Evolutionary conservation across 1,140 invertebrate species (phyloP).

Genomic region (Dendrolimus punctatus): DNA sequence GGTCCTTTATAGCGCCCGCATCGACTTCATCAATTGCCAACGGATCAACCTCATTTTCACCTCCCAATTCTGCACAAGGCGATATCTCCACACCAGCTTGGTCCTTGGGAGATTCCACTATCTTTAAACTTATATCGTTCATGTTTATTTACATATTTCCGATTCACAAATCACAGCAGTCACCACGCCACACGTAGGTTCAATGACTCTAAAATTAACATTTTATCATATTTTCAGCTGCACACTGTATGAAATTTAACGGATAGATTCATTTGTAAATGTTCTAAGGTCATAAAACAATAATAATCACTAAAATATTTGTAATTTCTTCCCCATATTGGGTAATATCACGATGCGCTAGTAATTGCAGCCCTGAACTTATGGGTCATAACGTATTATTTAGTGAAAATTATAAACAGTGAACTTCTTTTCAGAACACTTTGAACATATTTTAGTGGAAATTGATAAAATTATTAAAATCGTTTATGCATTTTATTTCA

Average conservation of each 20-base stretch:
- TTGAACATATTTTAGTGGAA: slow-evolving; percentile 5
- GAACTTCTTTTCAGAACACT: slow-evolving; percentile 10
- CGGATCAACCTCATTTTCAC: slow-evolving; percentile 58
- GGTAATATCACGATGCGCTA: slow-evolving; percentile 40
- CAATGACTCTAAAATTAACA: slow-evolving; percentile 42
- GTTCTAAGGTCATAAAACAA: slow-evolving; percentile 10
- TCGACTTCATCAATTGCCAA: slow-evolving; percentile 46
- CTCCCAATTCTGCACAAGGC: slow-evolving; percentile 26
- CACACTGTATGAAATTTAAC: slow-evolving; percentile 7
- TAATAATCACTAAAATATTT: slow-evolving; percentile 32
- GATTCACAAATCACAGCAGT: slow-evolving; percentile 45
- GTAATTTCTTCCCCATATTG: slow-evolving; percentile 54
- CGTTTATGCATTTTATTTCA: slow-evolving; percentile 19
- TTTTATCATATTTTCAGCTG: slow-evolving; percentile 17
- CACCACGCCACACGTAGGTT: slow-evolving; percentile 49
- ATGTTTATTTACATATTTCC: slow-evolving; percentile 71
- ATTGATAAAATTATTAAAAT: slow-evolving; percentile 10
- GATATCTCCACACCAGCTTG: slow-evolving; percentile 30
- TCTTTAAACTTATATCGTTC: slow-evolving; percentile 68
- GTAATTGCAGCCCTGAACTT: slow-evolving; percentile 52
- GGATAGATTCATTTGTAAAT: no score
- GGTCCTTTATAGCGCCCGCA: slow-evolving; percentile 24
- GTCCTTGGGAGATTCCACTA: slow-evolving; percentile 57
- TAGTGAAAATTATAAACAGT: slow-evolving; percentile 21
- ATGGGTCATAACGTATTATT: slow-evolving; percentile 39